Evolutionary conservation across 2,113 vertebrate genomes (phyloP), one percentile per base, ranked within the genome.

Genomic region (Halichoeres trimaculatus): DNA sequence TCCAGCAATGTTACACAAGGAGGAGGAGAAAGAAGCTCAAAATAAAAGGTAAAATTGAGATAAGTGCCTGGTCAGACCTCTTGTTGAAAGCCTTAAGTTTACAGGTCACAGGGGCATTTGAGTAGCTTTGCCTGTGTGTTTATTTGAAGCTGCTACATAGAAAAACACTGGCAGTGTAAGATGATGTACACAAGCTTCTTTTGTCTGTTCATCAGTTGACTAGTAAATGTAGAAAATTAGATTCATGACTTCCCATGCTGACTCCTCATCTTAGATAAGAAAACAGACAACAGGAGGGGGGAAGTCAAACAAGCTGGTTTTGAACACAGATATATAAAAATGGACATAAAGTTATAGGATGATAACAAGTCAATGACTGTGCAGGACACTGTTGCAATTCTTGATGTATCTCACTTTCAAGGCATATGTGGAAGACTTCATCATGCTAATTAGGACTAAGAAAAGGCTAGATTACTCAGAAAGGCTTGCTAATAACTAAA

Each of bases 381-480:
- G 54, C 74, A 81, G 70, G 48, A 77, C 69, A 69, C 58, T 70
- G 81, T 78, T 75, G 74, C 78, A 80, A 60, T 74, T 57, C 48
- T 70, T 76, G 57, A 81, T 64, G 65, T 47, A 74, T 79, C 65
- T 84, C 78, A 65, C 68, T 76, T 72, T 80, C 69, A 78, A 89
- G 83, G 85, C 77, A 65, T 84, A 61, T 78, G 79, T 87, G 90
- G 85, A 91, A 90, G 88, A 92, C 88, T 85, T 85, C 19, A 70
- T 89, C 84, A 78, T 81, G 80, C 84, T 86, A 84, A 73, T 70
- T 67, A 60, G 24, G 62, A 89, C 77, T 83, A 84, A 65, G 70
- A 66, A 88, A 84, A 81, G 43, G 57, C 73, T 85, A 84, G 75
- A 80, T 82, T 76, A 81, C 80, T 82, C 54, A 77, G 60, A 85